Evolutionary conservation across 2,888 invertebrate species (phyloP).

Genomic region (Colostygia pectinataria): DNA sequence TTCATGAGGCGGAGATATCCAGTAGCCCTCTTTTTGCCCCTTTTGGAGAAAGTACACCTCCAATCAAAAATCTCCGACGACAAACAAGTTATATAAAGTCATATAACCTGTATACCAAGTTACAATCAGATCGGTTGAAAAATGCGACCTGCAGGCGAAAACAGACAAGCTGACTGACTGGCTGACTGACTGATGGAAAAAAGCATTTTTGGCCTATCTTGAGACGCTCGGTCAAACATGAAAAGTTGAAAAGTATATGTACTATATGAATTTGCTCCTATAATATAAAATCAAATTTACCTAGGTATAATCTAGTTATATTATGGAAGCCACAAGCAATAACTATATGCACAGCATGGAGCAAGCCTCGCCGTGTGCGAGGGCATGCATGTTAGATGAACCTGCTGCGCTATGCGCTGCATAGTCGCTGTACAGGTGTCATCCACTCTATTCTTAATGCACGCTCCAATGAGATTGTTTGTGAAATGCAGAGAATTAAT

Average conservation of each 20-base stretch:
- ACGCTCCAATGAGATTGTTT: constrained; percentile 24
- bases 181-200: no score
- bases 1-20: no score
- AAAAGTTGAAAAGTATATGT: neutral
- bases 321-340: constrained; percentile 30
- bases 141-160: no score
- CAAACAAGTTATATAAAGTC: no score
- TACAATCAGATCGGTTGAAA: no score
- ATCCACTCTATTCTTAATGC: constrained; percentile 61
- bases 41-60: no score
- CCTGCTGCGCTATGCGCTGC: constrained; percentile 35
- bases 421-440: constrained; percentile 57
- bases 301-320: constrained; percentile 12
- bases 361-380: constrained; percentile 44
- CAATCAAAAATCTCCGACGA: no score
- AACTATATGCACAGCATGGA: constrained; percentile 53
- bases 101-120: no score
- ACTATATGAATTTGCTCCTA: neutral
- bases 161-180: no score
- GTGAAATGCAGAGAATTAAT: constrained; percentile 3
- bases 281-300: neutral
- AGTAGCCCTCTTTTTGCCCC: no score
- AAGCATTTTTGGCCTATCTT: no score
- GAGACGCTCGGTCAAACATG: no score
- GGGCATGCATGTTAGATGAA: constrained; percentile 70